A percentile compares a stretch with the other conserved stretches of the same genome.
Evolutionary conservation across 2,888 invertebrate genomes (phyloP).

Genomic region (Pogonocherus hispidulus): DNA sequence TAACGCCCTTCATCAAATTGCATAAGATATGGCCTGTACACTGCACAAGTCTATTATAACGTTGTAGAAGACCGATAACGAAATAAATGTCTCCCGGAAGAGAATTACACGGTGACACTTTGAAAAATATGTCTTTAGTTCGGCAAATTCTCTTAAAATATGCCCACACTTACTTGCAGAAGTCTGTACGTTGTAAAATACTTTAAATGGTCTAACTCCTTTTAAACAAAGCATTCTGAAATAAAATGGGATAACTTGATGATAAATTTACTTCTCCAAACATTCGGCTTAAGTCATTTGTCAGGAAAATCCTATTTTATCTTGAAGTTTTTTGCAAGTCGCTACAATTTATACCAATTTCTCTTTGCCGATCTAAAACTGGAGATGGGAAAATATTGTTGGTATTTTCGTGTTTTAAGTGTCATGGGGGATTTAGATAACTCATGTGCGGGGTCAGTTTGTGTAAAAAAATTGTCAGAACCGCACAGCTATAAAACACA

Average conservation of each 20-base stretch:
- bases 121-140: slow-evolving; percentile 23
- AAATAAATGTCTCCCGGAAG: no score
- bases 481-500: no score
- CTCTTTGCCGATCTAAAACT: neutral
- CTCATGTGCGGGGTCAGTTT: no score
- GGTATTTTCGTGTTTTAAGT: no score
- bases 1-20: no score
- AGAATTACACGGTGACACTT: no score
- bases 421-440: no score
- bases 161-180: slow-evolving; percentile 24
- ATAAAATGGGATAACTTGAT: slow-evolving; percentile 42
- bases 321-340: slow-evolving; percentile 34
- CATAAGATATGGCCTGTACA: no score
- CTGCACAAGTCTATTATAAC: no score
- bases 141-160: slow-evolving; percentile 28
- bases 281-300: slow-evolving; percentile 48
- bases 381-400: neutral
- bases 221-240: slow-evolving; percentile 38
- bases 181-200: slow-evolving; percentile 16
- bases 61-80: no score
- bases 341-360: slow-evolving; percentile 41
- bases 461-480: no score
- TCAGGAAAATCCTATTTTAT: slow-evolving; percentile 46
- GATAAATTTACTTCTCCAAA: slow-evolving; percentile 48
- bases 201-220: slow-evolving; percentile 13